Conservation (phyloP, 2,888 invertebrate genomes). For the Meta bourneti region DNA sequence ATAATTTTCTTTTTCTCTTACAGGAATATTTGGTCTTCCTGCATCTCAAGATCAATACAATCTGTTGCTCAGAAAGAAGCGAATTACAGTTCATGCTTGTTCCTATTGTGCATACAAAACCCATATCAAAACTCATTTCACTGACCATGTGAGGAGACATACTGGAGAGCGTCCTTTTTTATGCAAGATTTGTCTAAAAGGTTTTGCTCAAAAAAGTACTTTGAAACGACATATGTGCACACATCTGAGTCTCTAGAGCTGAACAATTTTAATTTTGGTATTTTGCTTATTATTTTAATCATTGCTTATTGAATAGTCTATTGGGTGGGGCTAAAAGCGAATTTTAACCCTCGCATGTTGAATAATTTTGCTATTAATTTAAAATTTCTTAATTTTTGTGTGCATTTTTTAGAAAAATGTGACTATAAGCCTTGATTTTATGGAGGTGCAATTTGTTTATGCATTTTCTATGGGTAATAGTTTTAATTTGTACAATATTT, state of each 20-base stretch:
- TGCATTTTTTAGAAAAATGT: too few species aligned
- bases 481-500: too few species aligned
- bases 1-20: too few species aligned
- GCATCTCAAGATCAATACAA: not conserved
- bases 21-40: not conserved
- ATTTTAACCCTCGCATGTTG: not conserved
- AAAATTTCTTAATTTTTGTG: too few species aligned
- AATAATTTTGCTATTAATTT: too few species aligned
- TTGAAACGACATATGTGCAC: slow-evolving; percentile 11
- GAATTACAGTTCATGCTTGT: not conserved
- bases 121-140: not conserved
- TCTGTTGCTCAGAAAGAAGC: not conserved
- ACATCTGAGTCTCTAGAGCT: not conserved
- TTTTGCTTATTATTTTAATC: not conserved
- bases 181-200: slow-evolving; percentile 27
- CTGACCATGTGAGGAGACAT: slow-evolving; percentile 18
- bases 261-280: not conserved
- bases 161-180: slow-evolving; percentile 46
- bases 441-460: too few species aligned
- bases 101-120: slow-evolving; percentile 2
- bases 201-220: slow-evolving; percentile 17
- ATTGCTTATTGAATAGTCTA: not conserved
- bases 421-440: too few species aligned
- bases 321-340: not conserved
- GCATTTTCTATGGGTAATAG: too few species aligned